phyloP scores from a whole-genome alignment of 2,888 invertebrate species.

The Ischnus inquisitorius region DNA sequence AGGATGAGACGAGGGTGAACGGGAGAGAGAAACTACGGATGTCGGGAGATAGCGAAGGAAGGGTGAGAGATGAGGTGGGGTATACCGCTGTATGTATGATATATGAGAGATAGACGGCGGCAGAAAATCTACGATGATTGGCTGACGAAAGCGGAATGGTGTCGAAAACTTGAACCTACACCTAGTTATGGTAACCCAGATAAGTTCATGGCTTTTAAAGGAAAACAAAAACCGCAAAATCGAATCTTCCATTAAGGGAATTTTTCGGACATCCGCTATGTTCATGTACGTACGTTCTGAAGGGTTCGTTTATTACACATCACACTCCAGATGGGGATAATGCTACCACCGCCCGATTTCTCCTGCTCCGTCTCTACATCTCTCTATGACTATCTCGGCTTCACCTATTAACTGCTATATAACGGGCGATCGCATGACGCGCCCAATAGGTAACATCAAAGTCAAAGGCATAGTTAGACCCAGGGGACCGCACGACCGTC shows the following conservation, averaged over 20 bases:
- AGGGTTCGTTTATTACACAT: constrained; percentile 16
- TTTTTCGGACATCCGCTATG: neutral
- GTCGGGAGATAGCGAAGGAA: constrained; percentile 18
- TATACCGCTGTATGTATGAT: neutral
- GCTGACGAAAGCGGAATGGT: neutral
- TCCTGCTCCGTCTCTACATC: constrained; percentile 5
- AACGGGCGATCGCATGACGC: constrained; percentile 79
- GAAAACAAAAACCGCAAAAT: constrained; percentile 12
- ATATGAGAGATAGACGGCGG: constrained; percentile 12
- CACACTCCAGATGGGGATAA: constrained; percentile 21
- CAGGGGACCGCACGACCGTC: constrained; percentile 75
- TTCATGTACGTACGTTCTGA: constrained; percentile 61
- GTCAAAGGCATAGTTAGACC: constrained; percentile 84
- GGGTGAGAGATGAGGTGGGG: constrained; percentile 5
- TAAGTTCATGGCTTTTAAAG: neutral
- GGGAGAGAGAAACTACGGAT: constrained; percentile 20
- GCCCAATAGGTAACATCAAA: constrained; percentile 83
- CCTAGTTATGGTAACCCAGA: neutral
- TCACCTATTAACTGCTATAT: constrained; percentile 74
- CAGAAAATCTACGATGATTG: constrained; percentile 15
- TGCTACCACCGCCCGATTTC: constrained; percentile 41
- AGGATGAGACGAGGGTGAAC: neutral
- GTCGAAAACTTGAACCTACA: constrained; percentile 1
- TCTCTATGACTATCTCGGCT: constrained; percentile 61
- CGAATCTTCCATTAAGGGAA: neutral